Evolutionary conservation across 2,113 vertebrate genomes (phyloP).

Genomic region (Corythoichthys intestinalis): DNA sequence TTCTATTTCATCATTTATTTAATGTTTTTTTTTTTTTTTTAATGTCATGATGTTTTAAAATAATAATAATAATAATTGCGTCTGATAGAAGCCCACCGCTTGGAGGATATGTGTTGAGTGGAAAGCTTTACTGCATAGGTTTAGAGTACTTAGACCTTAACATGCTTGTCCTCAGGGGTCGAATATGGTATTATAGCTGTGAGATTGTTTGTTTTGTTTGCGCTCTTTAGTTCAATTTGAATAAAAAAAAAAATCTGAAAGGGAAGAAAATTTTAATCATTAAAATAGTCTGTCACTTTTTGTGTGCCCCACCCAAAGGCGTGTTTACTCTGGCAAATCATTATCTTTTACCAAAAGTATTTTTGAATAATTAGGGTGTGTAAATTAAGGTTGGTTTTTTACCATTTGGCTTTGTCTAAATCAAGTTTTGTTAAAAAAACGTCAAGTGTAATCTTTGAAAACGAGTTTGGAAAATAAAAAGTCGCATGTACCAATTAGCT

Average conservation of each 20-base stretch:
- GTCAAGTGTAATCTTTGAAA: not conserved
- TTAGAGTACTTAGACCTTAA: not conserved
- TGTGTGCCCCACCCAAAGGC: conserved; percentile 9
- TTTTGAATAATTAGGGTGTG: not conserved
- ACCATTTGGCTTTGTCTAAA: not conserved
- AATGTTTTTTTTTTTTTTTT: not conserved
- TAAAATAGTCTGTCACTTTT: not conserved
- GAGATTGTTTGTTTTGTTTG: not conserved
- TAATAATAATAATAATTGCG: not conserved
- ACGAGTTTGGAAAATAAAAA: not conserved
- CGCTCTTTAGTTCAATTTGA: too few species aligned
- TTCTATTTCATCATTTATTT: not conserved
- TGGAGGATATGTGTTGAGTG: not conserved
- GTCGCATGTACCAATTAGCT: not conserved
- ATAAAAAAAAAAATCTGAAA: not conserved
- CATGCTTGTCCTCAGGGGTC: not conserved
- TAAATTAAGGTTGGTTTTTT: not conserved
- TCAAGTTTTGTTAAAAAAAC: not conserved
- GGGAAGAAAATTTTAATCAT: not conserved
- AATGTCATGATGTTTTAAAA: not conserved
- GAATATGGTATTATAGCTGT: not conserved
- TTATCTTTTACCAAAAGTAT: not conserved
- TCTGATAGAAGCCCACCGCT: not conserved
- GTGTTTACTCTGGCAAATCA: not conserved
- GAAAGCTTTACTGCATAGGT: not conserved